Conservation (phyloP, 2,113 vertebrate species). For the Clarias batrachus region DNA sequence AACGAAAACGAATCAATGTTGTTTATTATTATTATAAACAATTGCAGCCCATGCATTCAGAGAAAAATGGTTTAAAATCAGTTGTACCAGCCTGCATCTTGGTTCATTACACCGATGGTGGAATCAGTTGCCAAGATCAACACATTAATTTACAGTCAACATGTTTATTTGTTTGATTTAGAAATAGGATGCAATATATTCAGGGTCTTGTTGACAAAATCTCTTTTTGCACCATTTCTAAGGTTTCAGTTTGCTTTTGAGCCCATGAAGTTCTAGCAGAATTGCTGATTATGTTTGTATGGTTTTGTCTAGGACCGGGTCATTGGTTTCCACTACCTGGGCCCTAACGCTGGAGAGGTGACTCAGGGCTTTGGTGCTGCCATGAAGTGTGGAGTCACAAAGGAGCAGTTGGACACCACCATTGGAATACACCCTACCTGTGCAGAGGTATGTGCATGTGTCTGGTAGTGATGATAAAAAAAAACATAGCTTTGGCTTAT, state of each 20-base stretch:
- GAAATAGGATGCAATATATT: not conserved
- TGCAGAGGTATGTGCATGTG: slow-evolving; percentile 78
- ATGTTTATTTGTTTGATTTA: not conserved
- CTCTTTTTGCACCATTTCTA: not conserved
- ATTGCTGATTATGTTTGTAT: not conserved
- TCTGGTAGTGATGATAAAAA: not conserved
- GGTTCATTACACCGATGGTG: not conserved
- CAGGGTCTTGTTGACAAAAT: not conserved
- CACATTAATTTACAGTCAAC: not conserved
- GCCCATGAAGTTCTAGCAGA: not conserved
- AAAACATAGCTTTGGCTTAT: not conserved
- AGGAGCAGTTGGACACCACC: slow-evolving; percentile 84
- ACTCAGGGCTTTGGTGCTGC: slow-evolving; percentile 91
- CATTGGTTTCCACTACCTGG: slow-evolving; percentile 90
- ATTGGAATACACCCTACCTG: slow-evolving; percentile 97
- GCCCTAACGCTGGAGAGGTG: slow-evolving; percentile 93
- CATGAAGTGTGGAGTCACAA: slow-evolving; percentile 93
- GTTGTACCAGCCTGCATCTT: not conserved
- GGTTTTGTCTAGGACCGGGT: slow-evolving; percentile 78
- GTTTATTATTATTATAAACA: not conserved
- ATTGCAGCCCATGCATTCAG: not conserved
- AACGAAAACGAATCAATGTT: not conserved
- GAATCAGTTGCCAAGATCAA: not conserved
- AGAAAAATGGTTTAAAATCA: not conserved
- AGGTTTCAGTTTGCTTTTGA: not conserved